Evolutionary conservation across 1,140 invertebrate species (phyloP), one percentile per base, ranked within the genome.

Genomic region (Adoxophyes honmai): DNA sequence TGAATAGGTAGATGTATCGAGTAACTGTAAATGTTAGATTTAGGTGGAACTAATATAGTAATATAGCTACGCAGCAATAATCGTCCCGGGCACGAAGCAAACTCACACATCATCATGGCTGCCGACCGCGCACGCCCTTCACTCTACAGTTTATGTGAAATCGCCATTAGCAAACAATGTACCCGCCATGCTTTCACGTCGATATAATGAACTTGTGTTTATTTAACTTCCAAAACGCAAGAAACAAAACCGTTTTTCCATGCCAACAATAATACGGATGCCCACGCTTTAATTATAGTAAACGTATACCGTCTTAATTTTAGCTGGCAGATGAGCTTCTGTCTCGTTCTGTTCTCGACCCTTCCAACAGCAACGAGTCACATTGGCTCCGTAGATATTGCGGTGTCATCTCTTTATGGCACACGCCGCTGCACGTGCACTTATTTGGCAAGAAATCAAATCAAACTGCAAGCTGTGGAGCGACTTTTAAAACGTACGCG

Each of bases 371-470:
- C 11, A 18, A 48, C 21, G 11, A 48, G 11, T 8, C 28, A 6
- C 18, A 0, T 18, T 33, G 10, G 6, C 21, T 28, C 21, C n/a
- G n/a, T 28, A 28, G 21, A 6, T 2, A 28, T 6, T 28, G 21
- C 2, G 36, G 10, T 16, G 52, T 53, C 34, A 36, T 66, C 65
- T 64, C 52, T 68, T 64, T 58, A 66, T 59, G 62, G 71, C 61
- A 64, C 75, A 13, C 78, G 75, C 77, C 78, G 75, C 77, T 66
- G 64, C 61, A 60, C 51, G 64, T 68, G 69, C 63, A 73, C 62
- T 57, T 70, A 66, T 78, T 72, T 81, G 80, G 76, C 80, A 81
- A 61, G 55, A 72, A 62, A 73, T 83, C 78, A 83, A 83, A 66
- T 74, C 63, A 68, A 59, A 28, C 2, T 28, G 6, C 21, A 28